Evolutionary conservation across 2,113 vertebrate genomes (phyloP), one percentile per base, ranked within the genome.

Genomic region (Muscicapa adusta): DNA sequence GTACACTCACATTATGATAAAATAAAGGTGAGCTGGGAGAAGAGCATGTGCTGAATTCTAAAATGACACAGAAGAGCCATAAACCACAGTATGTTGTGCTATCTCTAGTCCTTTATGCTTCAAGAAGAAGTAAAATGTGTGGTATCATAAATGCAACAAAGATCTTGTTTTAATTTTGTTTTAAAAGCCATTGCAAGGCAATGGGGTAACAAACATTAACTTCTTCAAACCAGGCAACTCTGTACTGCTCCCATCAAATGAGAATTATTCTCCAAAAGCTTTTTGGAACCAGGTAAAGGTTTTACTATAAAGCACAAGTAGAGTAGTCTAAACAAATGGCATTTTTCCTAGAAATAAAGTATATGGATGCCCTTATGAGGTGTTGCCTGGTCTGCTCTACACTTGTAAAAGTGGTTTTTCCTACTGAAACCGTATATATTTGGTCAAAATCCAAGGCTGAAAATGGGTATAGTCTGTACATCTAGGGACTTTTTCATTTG

Each of bases 161-260:
- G 50, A 63, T 66, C 60, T 74, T 81, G 58, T 45, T 94, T 89
- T 93, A 85, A 88, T 96, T 96, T 84, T 7, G 68, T 96, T 94
- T 86, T 17, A 72, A 87, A 94, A 91, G n/a, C 36, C 1, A 1
- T 91, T 88, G 51, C 53, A 80, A 88, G n/a, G 65, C 84, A 91
- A 10, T 33, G 57, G 81, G 31, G 22, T 91, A 67, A n/a, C 87
- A 93, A 89, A 58, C 47, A 47, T 83, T 73, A 74, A 73, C 34
- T 74, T 71, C 19, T 73, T 80, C 18, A 77, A 51, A 56, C 22
- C 36, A 66, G 63, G 31, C 77, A 81, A 40, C 56, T 85, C 34
- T 47, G 5, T 70, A 20, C 29, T 79, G 38, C 78, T 80, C 24
- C 24, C 8, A n/a, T 60, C 58, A 63, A 62, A 62, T 43, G 17